Conservation (phyloP, 2,113 vertebrate species). For the Solenodon paradoxus region DNA sequence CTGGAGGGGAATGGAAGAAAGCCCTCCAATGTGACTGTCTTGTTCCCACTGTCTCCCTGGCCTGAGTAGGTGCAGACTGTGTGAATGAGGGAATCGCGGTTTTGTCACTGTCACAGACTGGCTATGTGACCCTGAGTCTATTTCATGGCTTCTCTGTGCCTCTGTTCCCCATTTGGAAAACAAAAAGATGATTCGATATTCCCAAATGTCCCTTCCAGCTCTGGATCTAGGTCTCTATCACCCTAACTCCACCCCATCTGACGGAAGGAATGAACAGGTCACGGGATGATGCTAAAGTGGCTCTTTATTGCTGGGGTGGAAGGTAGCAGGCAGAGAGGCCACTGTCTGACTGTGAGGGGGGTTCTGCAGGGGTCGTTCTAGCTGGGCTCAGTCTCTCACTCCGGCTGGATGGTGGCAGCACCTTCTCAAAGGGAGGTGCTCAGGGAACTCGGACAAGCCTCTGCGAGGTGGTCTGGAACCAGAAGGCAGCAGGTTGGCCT, state of each 20-base stretch:
- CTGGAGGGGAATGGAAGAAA: neutral
- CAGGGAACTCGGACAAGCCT: no score
- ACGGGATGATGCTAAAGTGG: neutral
- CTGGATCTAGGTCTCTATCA: neutral
- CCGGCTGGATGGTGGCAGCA: neutral
- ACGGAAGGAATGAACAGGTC: neutral
- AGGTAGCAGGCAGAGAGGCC: neutral
- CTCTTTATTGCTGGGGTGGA: constrained; percentile 13
- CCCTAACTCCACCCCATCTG: fast-evolving
- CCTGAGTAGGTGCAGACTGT: neutral
- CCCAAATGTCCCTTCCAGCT: neutral
- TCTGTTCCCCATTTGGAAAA: neutral
- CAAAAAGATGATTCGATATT: neutral
- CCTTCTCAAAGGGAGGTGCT: neutral
- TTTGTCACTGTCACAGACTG: neutral
- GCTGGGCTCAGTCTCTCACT: neutral
- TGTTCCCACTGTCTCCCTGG: neutral
- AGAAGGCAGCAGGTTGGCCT: neutral
- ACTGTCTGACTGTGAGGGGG: neutral
- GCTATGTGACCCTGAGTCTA: no score
- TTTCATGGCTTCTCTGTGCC: neutral
- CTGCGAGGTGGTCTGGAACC: neutral
- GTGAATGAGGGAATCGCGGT: neutral
- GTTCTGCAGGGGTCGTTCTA: neutral
- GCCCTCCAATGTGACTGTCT: neutral